These are phyloP conservation scores for Lethenteron reissneri DNA, from an alignment of 2,113 vertebrate genomes.

Conservation along the genomic window DNA sequence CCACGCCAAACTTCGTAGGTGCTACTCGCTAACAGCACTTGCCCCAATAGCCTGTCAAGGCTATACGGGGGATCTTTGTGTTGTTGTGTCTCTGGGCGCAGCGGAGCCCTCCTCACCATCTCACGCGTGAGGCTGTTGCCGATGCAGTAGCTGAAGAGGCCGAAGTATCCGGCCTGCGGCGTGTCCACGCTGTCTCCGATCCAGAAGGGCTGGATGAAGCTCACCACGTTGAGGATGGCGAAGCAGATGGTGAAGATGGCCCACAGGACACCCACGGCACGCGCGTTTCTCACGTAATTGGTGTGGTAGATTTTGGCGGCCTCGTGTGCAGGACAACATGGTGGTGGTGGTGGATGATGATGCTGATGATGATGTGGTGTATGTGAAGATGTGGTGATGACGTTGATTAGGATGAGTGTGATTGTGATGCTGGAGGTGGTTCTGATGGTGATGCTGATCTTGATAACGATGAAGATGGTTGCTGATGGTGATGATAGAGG, in stretches of 20 bases:
- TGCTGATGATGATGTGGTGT: not conserved
- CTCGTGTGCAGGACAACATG: conserved; percentile 84
- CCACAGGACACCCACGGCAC: conserved; percentile 75
- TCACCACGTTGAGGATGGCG: conserved; percentile 91
- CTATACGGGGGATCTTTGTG: too few species aligned
- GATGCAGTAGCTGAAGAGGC: conserved; percentile 84
- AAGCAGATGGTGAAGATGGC: conserved; percentile 97
- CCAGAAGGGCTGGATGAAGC: conserved; percentile 94
- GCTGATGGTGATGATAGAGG: not conserved
- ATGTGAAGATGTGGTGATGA: not conserved
- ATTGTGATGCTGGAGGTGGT: not conserved
- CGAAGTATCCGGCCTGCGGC: conserved; percentile 75
- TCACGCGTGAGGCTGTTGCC: conserved; percentile 41
- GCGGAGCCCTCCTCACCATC: not conserved
- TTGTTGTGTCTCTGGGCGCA: too few species aligned
- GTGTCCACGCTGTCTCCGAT: conserved; percentile 86
- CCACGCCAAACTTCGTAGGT: too few species aligned
- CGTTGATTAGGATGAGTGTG: not conserved
- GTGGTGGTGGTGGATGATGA: not conserved
- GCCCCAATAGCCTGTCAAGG: too few species aligned
- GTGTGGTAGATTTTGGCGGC: conserved; percentile 88
- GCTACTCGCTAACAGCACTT: too few species aligned
- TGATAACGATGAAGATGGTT: not conserved
- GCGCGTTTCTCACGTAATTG: conserved; percentile 70
- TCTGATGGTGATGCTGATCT: not conserved